Evolutionary conservation across 2,888 invertebrate species (phyloP).

Genomic region (Venusia cambrica): DNA sequence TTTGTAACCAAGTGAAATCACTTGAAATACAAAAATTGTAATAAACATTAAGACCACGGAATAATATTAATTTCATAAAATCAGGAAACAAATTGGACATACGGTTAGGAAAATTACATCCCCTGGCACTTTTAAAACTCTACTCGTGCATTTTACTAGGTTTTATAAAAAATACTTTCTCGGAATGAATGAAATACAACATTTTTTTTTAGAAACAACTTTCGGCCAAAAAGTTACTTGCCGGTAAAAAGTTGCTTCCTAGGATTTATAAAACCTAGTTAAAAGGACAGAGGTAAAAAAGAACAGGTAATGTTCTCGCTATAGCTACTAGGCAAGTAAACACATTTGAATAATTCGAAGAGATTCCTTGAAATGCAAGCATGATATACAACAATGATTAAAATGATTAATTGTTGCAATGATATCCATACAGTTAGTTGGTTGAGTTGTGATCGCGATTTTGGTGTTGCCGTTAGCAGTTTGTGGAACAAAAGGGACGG

Average conservation of each 20-base stretch:
- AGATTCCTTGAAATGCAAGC: slow-evolving; percentile 70
- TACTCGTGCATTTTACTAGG: slow-evolving; percentile 72
- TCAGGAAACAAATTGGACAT: too few species aligned
- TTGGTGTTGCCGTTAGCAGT: too few species aligned
- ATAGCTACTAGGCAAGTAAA: slow-evolving; percentile 80
- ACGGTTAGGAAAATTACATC: slow-evolving; percentile 41
- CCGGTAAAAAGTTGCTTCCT: too few species aligned
- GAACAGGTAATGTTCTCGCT: slow-evolving; percentile 67
- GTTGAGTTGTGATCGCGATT: too few species aligned
- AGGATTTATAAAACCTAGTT: slow-evolving; percentile 68
- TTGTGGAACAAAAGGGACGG: too few species aligned
- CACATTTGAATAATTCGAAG: slow-evolving; percentile 54
- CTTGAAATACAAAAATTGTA: too few species aligned
- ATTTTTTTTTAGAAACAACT: too few species aligned
- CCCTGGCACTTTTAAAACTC: slow-evolving; percentile 52
- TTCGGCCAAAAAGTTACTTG: too few species aligned
- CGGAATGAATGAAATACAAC: too few species aligned
- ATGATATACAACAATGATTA: slow-evolving; percentile 20
- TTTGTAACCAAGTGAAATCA: too few species aligned
- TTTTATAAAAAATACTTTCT: slow-evolving; percentile 48
- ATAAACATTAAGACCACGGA: slow-evolving; percentile 15
- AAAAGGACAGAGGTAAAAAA: slow-evolving; percentile 60
- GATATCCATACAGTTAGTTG: too few species aligned
- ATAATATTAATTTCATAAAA: slow-evolving; percentile 4
- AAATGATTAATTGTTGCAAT: slow-evolving; percentile 22